phyloP scores from a whole-genome alignment of 2,888 invertebrate species.

The Oscheius sp. region DNA sequence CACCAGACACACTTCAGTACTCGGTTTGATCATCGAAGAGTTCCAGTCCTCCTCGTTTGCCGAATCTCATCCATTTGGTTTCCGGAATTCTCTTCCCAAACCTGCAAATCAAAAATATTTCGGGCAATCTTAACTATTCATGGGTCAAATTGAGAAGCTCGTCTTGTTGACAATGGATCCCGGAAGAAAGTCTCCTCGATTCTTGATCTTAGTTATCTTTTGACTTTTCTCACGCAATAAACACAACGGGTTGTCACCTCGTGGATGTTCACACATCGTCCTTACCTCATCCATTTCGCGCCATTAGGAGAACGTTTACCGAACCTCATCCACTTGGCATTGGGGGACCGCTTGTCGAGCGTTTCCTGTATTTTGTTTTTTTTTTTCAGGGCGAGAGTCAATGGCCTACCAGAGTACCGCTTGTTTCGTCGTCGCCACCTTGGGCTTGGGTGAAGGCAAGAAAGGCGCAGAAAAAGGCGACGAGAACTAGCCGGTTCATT shows the following conservation, averaged over 20 bases:
- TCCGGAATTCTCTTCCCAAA: constrained; percentile 68
- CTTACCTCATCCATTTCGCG: constrained; percentile 69
- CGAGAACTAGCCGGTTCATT: constrained; percentile 33
- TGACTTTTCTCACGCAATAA: too few species aligned
- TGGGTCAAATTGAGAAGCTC: too few species aligned
- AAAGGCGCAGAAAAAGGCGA: constrained; percentile 25
- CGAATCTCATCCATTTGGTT: constrained; percentile 70
- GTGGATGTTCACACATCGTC: not conserved
- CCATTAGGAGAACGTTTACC: constrained; percentile 69
- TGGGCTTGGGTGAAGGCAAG: constrained; percentile 17
- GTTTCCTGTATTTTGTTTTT: not conserved
- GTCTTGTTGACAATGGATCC: too few species aligned
- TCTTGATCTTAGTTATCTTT: too few species aligned
- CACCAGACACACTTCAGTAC: not conserved
- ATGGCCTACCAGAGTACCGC: not conserved
- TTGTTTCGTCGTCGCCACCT: constrained; percentile 7
- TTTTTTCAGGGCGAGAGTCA: not conserved
- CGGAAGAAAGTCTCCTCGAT: too few species aligned
- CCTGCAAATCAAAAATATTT: constrained; percentile 38
- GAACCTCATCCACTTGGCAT: constrained; percentile 71
- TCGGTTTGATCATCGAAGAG: constrained; percentile 23
- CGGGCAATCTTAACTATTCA: not conserved
- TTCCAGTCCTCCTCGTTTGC: constrained; percentile 54
- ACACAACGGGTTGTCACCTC: not conserved
- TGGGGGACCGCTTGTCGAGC: constrained; percentile 61